Evolutionary conservation across 92 coral and sea anemone genomes (phyloP), one percentile per base, ranked within the genome.

Genomic region (Montipora capitata): DNA sequence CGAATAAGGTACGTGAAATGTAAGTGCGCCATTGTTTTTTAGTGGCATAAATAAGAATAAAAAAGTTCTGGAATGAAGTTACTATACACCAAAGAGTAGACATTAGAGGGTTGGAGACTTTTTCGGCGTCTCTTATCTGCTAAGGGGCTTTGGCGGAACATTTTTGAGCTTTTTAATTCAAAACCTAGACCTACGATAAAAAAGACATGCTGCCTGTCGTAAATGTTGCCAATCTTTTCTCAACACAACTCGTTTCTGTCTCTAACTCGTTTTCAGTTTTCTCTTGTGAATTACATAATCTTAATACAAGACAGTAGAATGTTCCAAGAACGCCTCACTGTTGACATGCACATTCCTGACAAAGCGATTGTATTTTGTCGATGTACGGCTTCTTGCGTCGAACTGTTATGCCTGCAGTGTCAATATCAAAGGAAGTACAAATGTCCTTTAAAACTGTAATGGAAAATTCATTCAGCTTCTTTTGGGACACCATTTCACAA

Each of bases 341-440:
- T 45, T 79, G 80, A 74, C 81, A 87, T 11, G 40, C 82, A 65
- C 91, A 87, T n/a, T 57, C 45, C 72, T 80, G 74, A 58, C 91
- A 87, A 87, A 79, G 86, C 65, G 81, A 76, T 68, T 77, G 84
- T 17, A 85, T 38, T 16, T 80, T 76, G 56, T 77, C 68, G 72
- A 85, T 72, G 59, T 87, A 87, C 43, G 91, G 87, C 71, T 87
- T 82, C 20, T 82, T 81, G 48, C 82, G 91, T 63, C 67, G 52
- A 77, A 79, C 81, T 40, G 48, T 78, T 35, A 86, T 52, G 54
- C 69, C 85, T 74, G 78, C 14, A 5, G 41, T 27, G 74, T 51
- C 83, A 44, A 86, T 67, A 10, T 62, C 84, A 52, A 76, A 68
- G 61, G 57, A 75, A 49, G 72, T 78, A 51, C 86, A 87, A 75